Conservation (phyloP, 2,888 invertebrate species). For the Drosophila buzzatii region DNA sequence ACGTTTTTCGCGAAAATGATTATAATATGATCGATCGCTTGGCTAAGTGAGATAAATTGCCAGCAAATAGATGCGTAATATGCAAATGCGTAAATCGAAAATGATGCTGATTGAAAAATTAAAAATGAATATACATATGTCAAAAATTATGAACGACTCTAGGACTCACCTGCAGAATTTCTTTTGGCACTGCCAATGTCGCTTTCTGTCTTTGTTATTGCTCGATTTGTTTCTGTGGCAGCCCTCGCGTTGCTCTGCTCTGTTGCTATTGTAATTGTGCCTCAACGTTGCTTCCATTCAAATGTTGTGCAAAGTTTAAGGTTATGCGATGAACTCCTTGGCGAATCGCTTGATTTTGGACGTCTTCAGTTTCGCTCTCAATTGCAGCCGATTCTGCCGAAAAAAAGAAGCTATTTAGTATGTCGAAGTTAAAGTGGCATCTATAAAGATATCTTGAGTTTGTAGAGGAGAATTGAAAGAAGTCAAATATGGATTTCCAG, state of each 20-base stretch:
- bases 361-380: not conserved
- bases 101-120: not conserved
- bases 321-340: constrained; percentile 14
- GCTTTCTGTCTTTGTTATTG: constrained; percentile 6
- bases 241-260: constrained; percentile 29
- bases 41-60: not conserved
- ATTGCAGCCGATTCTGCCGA: not conserved
- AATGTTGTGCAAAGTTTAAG: constrained; percentile 54
- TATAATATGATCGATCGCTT: not conserved
- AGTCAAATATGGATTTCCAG: too few relatives aligned
- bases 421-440: not conserved
- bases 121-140: not conserved
- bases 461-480: not conserved
- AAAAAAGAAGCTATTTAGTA: not conserved
- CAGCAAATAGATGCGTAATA: not conserved
- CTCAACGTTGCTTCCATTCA: constrained; percentile 82
- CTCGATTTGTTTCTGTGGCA: constrained; percentile 22
- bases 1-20: constrained; percentile 7
- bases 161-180: constrained; percentile 44
- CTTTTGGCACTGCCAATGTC: constrained; percentile 46
- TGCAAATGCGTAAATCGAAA: not conserved
- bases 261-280: constrained; percentile 42
- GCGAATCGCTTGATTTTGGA: not conserved
- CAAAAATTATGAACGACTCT: not conserved
- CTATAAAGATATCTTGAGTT: not conserved